These are phyloP conservation scores for Halcyon senegalensis DNA, from an alignment of 2,113 vertebrate species.

Conservation along the genomic window DNA sequence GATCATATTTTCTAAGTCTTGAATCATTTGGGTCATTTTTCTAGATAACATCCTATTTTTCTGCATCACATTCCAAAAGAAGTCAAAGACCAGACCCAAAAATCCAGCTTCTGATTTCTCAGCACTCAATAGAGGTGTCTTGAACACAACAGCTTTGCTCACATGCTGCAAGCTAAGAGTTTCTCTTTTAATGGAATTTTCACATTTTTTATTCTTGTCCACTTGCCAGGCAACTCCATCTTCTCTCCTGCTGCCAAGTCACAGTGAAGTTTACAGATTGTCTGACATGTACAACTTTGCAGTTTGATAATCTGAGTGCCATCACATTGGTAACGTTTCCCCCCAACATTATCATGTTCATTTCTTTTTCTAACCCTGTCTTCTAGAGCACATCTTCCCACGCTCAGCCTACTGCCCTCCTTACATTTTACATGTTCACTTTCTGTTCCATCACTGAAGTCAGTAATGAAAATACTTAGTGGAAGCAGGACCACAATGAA, in stretches of 20 bases:
- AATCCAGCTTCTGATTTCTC: neutral
- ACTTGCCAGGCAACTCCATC: neutral
- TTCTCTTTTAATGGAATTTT: neutral
- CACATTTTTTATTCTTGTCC: neutral
- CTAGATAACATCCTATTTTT: neutral
- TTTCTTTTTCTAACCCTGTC: neutral
- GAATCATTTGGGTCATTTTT: neutral
- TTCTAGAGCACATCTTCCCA: neutral
- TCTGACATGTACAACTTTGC: neutral
- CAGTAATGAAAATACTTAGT: neutral
- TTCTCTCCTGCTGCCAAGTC: neutral
- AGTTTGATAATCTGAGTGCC: neutral
- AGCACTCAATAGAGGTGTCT: neutral
- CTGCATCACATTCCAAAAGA: neutral
- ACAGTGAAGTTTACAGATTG: neutral
- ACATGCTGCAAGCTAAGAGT: fast-evolving
- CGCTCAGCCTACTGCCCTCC: neutral
- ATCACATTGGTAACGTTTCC: neutral
- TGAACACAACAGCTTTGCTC: neutral
- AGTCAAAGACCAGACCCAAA: neutral
- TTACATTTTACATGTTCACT: neutral
- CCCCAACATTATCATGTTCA: neutral
- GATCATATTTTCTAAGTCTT: neutral
- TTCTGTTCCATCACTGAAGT: neutral
- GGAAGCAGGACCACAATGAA: neutral